Base-by-base conservation (phyloP, 2,888 invertebrate genomes). In the Alsophila aescularia region DNA sequence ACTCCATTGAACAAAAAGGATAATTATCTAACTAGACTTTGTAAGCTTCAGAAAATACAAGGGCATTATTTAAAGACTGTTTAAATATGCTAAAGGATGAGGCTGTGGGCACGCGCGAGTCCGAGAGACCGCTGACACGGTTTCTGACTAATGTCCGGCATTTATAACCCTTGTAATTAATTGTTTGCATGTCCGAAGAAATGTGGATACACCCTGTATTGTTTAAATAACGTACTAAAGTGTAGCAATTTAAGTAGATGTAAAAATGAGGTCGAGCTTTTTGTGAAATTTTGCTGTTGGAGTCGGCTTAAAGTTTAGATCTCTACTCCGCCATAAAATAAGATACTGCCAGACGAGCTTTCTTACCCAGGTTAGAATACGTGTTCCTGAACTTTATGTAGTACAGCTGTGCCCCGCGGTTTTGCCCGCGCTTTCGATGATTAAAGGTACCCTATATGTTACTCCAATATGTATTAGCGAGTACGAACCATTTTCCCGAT, bases 101-200 rank as follows among this genome's bases (percentile, higher is more conserved):
- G 65, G 66, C 66, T 69, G 76, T 62, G 75, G 72, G 70, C 67
- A 66, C 62, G 68, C 68, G 65, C 54, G 67, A 77, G 78, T 75
- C 79, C 76, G 76, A 70, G 61, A 67, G 72, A 72, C 79, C 83
- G 83, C 86, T 83, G 87, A 87, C 87, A 81, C 81, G 55, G 45
- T 41, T 51, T 63, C 79, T 90, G 85, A 92, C 88, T 88, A 91
- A 92, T 92, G 90, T 77, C 80, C 63, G 70, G 73, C 90, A 92
- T 92, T 92, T 87, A 92, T 91, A 91, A 86, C 85, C 85, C 82
- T 70, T 68, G 85, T 91, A 90, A 92, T 92, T 92, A 92, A 92
- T 92, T 88, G 90, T 90, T 89, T 81, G 89, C 90, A 89, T 90
- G 90, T 89, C 87, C 83, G 73, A 86, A 89, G 86, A 85, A 83